Evolutionary conservation across 1,140 invertebrate genomes (phyloP), one percentile per base, ranked within the genome.

Genomic region (Eumeta japonica): DNA sequence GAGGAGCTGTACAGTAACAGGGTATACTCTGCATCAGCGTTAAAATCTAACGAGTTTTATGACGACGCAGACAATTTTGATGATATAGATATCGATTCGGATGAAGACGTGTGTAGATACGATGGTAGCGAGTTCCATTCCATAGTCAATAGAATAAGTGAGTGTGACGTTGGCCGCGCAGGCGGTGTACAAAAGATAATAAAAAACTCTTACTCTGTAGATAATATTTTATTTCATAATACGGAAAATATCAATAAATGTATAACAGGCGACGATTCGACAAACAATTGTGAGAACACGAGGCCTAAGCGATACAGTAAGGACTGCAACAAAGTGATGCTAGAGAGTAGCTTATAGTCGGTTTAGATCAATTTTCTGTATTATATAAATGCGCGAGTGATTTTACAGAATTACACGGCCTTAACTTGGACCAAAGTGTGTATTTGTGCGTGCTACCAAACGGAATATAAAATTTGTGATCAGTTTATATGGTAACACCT

Each of bases 1-100:
- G 57, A 55, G 47, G 62, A 66, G 44, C 55, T 56, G 39, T 62
- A 55, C 47, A 65, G 52, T 44, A 63, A 73, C 63, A 68, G 64
- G 64, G 62, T 68, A 71, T 62, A 58, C 55, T 63, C 55, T 43
- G 60, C 55, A 55, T 57, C 52, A 55, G 50, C 49, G 50, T 54
- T 55, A 38, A 46, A 52, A 27, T 45, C 50, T 51, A 43, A 38
- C 16, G 10, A 37, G 45, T 56, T 46, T 54, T 49, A 53, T 51
- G 41, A 39, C 36, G 35, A 56, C 35, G 38, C 45, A 43, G 48
- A 48, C 48, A 3, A 11, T 10, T 5, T 19, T 16, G 40, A 40
- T 46, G 45, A 40, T 41, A 43, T 42, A 52, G 39, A 56, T 47
- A 46, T 24, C 20, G n/a, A n/a, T n/a, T n/a, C 20, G 5, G n/a